Evolutionary conservation across 1,140 invertebrate genomes (phyloP).

Genomic region (Meloidogyne hapla): DNA sequence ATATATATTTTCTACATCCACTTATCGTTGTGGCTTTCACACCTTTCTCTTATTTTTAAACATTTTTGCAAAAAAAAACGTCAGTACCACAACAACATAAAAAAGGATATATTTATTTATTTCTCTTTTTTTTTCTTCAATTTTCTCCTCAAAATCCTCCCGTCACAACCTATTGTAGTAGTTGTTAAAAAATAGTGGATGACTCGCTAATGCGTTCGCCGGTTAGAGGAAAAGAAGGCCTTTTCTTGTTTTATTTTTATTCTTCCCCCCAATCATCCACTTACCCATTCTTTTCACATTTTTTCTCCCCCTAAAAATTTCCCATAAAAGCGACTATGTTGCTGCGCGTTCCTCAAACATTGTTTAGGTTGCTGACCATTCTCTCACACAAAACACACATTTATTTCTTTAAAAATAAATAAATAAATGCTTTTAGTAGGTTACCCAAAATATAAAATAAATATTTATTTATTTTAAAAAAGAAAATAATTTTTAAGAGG

Average conservation of each 20-base stretch:
- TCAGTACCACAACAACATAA: background rate
- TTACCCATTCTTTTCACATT: background rate
- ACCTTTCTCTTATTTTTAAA: background rate
- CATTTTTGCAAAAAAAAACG: background rate
- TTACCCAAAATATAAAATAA: no score
- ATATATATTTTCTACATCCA: background rate
- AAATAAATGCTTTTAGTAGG: no score
- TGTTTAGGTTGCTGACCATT: background rate
- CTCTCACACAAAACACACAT: no score
- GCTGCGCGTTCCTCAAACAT: background rate
- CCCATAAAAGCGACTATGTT: background rate
- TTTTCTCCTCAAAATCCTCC: background rate
- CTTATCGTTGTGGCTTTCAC: no score
- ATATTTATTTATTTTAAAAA: no score
- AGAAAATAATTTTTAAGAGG: no score
- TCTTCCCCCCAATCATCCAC: background rate
- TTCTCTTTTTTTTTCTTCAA: background rate
- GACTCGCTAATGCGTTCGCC: background rate
- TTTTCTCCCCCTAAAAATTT: background rate
- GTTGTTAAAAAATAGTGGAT: background rate
- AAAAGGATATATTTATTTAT: background rate
- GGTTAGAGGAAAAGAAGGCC: background rate
- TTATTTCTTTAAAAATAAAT: no score
- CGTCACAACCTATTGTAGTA: background rate
- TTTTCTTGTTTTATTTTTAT: background rate